Conservation (phyloP, 64 coral and sea anemone species). For the Hydrozoanthus tunicans region DNA sequence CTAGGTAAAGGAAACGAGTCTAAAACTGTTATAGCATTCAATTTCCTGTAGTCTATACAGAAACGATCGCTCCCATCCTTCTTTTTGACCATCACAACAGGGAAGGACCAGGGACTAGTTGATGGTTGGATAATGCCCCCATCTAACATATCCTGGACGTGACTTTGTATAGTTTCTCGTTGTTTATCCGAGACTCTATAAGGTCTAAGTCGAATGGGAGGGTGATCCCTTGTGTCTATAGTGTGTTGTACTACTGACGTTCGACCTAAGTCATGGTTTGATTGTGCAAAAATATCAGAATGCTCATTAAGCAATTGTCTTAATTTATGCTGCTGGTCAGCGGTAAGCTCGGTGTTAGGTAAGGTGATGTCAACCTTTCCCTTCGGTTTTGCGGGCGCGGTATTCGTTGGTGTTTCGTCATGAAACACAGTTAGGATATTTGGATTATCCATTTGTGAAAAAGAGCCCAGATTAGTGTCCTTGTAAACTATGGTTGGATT, state of each 20-base stretch:
- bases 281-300: conserved; percentile 22
- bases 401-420: neutral
- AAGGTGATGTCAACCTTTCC: neutral
- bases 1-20: conserved; percentile 46
- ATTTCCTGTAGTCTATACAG: conserved; percentile 7
- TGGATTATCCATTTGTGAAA: too few relatives aligned
- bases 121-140: conserved; percentile 25
- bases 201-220: conserved; percentile 23
- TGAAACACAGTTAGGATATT: too few relatives aligned
- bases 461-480: too few relatives aligned
- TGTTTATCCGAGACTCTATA: conserved; percentile 39
- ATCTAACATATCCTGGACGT: conserved; percentile 45
- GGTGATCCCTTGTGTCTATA: conserved; percentile 33
- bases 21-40: conserved; percentile 15
- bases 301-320: conserved; percentile 4
- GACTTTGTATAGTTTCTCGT: conserved; percentile 1
- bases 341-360: neutral
- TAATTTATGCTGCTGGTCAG: neutral
- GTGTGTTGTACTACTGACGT: conserved; percentile 18
- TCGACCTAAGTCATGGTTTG: conserved; percentile 21
- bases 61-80: conserved; percentile 56
- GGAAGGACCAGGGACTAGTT: conserved; percentile 13
- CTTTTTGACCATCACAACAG: conserved; percentile 58
- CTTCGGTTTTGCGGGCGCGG: accelerated
- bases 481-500: too few relatives aligned